Conservation (phyloP, 1,140 invertebrate species). For the Neodiprion virginianus region DNA sequence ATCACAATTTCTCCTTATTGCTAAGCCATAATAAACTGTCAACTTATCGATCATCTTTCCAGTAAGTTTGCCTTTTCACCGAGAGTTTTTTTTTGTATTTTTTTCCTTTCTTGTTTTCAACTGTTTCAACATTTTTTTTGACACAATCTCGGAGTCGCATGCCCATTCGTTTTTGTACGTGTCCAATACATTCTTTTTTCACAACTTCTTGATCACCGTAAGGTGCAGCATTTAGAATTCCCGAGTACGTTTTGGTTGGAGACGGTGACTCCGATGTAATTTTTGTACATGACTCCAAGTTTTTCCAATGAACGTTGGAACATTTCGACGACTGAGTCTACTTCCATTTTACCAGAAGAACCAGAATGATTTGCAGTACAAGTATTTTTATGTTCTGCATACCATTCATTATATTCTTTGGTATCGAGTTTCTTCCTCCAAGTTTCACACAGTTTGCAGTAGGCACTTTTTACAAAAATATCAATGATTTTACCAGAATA, state of each 20-base stretch:
- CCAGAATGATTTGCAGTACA: constrained; percentile 20
- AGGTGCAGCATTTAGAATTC: not conserved
- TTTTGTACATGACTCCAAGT: constrained; percentile 16
- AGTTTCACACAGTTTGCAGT: constrained; percentile 24
- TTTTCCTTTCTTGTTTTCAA: not conserved
- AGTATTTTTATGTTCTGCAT: constrained; percentile 13
- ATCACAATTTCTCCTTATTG: constrained; percentile 36
- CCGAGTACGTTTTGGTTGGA: not conserved
- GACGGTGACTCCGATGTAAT: constrained; percentile 32
- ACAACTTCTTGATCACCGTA: constrained; percentile 7
- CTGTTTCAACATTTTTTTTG: constrained; percentile 20
- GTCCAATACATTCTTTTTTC: constrained; percentile 35
- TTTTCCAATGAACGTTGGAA: constrained; percentile 22
- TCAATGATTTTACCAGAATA: constrained; percentile 26
- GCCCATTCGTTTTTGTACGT: constrained; percentile 39
- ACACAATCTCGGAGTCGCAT: constrained; percentile 24
- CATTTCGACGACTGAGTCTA: constrained; percentile 23
- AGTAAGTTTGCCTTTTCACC: constrained; percentile 34
- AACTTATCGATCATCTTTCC: constrained; percentile 37
- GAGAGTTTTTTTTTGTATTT: constrained; percentile 21
- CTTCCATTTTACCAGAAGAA: constrained; percentile 27
- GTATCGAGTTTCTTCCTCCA: constrained; percentile 15
- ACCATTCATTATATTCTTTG: constrained; percentile 19
- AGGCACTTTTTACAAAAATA: constrained; percentile 19
- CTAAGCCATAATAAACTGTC: constrained; percentile 37